phyloP scores from a whole-genome alignment of 2,888 invertebrate species.

The Lithophane semibrunnea region DNA sequence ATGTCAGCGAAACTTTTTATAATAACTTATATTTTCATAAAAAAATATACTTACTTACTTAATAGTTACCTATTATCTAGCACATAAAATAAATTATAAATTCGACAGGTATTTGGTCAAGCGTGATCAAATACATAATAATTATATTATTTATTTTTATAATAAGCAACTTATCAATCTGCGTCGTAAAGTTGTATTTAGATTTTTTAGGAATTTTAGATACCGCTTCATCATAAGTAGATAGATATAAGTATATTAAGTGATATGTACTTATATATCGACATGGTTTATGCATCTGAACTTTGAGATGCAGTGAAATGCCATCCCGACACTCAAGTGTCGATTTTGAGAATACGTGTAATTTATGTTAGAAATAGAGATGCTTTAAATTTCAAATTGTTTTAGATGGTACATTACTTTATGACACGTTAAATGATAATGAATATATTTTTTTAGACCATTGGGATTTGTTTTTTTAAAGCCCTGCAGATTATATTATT shows the following conservation, averaged over 20 bases:
- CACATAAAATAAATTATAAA: conserved; percentile 59
- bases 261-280: background rate
- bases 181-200: background rate
- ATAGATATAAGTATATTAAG: background rate
- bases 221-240: background rate
- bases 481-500: conserved; percentile 10
- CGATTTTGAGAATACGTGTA: background rate
- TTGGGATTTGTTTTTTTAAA: conserved; percentile 12
- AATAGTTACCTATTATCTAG: conserved; percentile 31
- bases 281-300: background rate
- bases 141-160: conserved; percentile 28
- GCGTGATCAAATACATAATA: conserved; percentile 36
- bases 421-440: conserved; percentile 13
- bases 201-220: conserved; percentile 18
- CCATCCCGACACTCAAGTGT: background rate
- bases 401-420: conserved; percentile 1
- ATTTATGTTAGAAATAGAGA: background rate
- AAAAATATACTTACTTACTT: conserved; percentile 34
- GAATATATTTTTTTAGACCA: conserved; percentile 24
- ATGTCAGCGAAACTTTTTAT: conserved; percentile 31
- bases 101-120: conserved; percentile 54
- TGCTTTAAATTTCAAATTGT: background rate
- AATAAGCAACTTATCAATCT: conserved; percentile 9
- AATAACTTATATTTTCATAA: conserved; percentile 31
- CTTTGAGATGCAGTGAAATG: background rate